Percentiles rank a stretch among this genome's conserved stretches.
Conservation (phyloP, 2,797 vertebrate genomes). For the Pachyuromys duprasi region DNA sequence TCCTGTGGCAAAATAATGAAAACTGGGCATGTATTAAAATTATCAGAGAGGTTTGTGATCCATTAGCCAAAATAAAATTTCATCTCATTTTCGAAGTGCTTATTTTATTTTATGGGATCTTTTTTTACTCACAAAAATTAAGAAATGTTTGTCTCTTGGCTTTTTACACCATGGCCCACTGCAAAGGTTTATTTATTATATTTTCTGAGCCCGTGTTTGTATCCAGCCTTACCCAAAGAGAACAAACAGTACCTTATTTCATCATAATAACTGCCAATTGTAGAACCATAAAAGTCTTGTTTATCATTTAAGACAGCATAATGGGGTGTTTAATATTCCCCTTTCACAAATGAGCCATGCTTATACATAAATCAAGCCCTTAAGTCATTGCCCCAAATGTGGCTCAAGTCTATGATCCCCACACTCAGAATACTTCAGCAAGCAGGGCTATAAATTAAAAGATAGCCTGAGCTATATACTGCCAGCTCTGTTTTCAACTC, state of each 20-base stretch:
- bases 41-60: neutral
- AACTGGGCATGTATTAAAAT: neutral
- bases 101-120: conserved; percentile 1
- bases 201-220: neutral
- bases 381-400: neutral
- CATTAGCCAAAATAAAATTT: neutral
- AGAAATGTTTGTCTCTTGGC: neutral
- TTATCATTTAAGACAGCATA: neutral
- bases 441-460: no score
- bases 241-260: no score
- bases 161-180: neutral
- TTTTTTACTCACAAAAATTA: neutral
- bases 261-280: neutral
- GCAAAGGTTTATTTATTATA: neutral
- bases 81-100: neutral
- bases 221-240: neutral
- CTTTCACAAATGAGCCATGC: neutral
- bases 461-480: neutral
- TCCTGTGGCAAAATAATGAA: neutral
- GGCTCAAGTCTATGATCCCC: neutral
- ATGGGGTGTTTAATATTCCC: neutral
- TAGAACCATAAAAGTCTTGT: neutral
- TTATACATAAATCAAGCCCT: no score
- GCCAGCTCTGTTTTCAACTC: neutral
- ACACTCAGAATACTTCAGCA: no score